phyloP scores from a whole-genome alignment of 2,113 vertebrate genomes.

The Monopterus albus region DNA sequence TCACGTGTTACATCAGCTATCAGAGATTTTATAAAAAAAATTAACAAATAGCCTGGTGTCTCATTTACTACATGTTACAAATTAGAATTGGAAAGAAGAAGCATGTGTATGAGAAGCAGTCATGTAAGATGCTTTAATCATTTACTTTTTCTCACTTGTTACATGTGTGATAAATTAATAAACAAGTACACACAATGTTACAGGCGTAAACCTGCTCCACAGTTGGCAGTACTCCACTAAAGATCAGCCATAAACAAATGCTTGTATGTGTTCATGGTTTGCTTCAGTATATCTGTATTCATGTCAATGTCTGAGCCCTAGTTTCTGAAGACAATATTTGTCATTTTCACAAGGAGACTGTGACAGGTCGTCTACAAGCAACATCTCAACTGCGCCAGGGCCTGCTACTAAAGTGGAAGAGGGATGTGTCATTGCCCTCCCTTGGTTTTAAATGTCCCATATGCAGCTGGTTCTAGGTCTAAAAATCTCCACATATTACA shows the following conservation, averaged over 20 bases:
- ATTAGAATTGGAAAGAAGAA: background rate
- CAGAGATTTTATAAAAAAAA: background rate
- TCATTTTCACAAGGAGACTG: constrained; percentile 26
- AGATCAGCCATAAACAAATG: background rate
- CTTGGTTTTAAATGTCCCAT: constrained; percentile 61
- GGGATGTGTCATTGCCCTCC: constrained; percentile 51
- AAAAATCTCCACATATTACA: constrained; percentile 45
- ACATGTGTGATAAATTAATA: background rate
- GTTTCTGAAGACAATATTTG: constrained; percentile 4
- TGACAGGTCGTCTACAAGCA: constrained; percentile 18
- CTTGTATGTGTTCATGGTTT: background rate
- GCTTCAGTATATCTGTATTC: background rate
- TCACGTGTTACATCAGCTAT: background rate
- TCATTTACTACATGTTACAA: background rate
- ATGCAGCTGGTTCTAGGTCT: constrained; percentile 39
- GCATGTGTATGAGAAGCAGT: background rate
- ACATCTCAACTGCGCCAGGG: constrained; percentile 28
- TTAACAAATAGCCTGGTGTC: background rate
- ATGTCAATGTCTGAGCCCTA: background rate
- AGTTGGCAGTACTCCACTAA: background rate
- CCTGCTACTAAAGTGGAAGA: constrained; percentile 20
- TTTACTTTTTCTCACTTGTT: background rate
- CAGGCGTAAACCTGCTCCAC: background rate
- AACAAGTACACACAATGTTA: background rate
- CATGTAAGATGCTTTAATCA: background rate